These are phyloP conservation scores for Pachycephala philippinensis DNA, from an alignment of 2,113 vertebrate genomes.

Conservation along the genomic window DNA sequence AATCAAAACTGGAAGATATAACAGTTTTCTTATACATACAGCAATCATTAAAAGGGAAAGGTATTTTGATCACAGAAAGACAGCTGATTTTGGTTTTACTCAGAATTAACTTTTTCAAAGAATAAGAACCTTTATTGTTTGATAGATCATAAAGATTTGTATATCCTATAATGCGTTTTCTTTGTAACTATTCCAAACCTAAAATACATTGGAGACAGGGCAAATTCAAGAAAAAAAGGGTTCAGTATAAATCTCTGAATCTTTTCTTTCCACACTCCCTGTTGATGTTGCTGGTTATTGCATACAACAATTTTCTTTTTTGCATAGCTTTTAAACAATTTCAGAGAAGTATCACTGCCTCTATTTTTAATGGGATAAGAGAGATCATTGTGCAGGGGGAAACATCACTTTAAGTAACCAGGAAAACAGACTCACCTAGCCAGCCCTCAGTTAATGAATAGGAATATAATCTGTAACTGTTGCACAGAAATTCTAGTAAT, in stretches of 20 bases:
- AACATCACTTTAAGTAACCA: neutral
- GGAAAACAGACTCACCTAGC: neutral
- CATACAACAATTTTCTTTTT: neutral
- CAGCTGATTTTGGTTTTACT: neutral
- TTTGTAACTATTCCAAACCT: neutral
- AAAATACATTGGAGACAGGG: neutral
- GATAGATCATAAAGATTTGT: neutral
- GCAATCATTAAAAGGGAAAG: neutral
- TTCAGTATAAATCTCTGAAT: neutral
- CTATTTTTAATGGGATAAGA: neutral
- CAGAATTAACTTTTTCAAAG: neutral
- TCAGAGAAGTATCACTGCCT: neutral
- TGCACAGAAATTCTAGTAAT: no score
- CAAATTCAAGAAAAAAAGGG: neutral
- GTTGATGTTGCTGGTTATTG: neutral
- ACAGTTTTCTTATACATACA: neutral
- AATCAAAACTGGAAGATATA: neutral
- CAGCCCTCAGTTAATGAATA: neutral
- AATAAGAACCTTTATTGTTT: neutral
- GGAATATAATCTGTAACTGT: no score
- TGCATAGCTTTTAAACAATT: neutral
- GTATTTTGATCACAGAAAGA: neutral
- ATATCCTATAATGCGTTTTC: neutral
- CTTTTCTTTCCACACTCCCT: neutral
- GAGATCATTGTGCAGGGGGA: neutral